Evolutionary conservation across 2,888 invertebrate species (phyloP), one percentile per base, ranked within the genome.

Genomic region (Zeuzera pyrina): DNA sequence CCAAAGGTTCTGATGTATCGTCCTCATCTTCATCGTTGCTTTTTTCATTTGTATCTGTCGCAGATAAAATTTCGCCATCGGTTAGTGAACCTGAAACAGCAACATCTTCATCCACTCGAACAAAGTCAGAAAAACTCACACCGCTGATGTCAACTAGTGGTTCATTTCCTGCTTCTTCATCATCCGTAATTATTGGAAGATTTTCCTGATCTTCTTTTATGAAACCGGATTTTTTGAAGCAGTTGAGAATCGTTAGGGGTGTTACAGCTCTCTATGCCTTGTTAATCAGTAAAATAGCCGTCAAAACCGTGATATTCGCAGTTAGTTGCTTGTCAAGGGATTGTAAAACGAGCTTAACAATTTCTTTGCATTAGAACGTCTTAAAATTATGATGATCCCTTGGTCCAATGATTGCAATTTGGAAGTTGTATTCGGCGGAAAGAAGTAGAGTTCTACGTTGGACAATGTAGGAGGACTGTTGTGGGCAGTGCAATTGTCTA

Each of bases 371-470:
- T 2, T 31, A 31, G 24, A 24, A 24, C 4, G 24, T 13, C 24
- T 24, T 31, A n/a, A n/a, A n/a, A n/a, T n/a, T n/a, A 27, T 14
- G 37, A 24, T 37, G 34, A 66, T 48, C 28, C 53, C 47, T 15
- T 57, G 47, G 45, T 71, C 63, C 12, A 68, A 42, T 14, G 65
- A 67, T 46, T 71, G 70, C 29, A 69, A 37, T 40, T 59, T 62
- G 38, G 61, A 62, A 16, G 56, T 53, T 34, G 59, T 58, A 43
- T 72, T 64, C 6, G 64, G 68, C 16, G 60, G 65, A 41, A 41
- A 38, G 30, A 38, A 41, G 30, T 36, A 30, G 28, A 38, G 30
- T 38, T 36, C 32, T 12, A 41, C 33, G 34, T 33, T 29, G 30
- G 29, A 30, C 29, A 38, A 38, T 41, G 28, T 31, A 32, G 41